A percentile compares a stretch with the other conserved stretches of the same genome.
phyloP scores from a whole-genome alignment of 2,888 invertebrate species.

The Drosophila neotestacea region DNA sequence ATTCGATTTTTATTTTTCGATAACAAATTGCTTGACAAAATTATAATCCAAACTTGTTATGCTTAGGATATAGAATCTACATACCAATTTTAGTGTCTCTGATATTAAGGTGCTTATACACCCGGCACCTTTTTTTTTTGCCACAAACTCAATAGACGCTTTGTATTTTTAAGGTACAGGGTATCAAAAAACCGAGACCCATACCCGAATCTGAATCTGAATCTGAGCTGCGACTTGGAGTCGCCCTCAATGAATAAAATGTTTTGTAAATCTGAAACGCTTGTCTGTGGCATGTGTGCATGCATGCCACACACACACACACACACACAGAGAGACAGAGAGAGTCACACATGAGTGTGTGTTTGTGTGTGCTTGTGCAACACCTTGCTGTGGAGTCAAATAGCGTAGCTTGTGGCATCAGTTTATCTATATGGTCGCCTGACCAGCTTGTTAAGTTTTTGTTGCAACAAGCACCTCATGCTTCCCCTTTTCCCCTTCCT shows the following conservation, averaged over 20 bases:
- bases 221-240: conserved; percentile 54
- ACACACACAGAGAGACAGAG: conserved; percentile 4
- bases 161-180: no score
- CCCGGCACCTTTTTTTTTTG: no score
- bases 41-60: no score
- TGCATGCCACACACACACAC: conserved; percentile 1
- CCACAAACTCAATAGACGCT: no score
- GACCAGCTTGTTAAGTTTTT: conserved; percentile 67
- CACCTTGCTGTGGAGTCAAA: conserved; percentile 66
- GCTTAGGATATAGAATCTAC: no score
- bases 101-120: no score
- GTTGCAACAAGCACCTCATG: not conserved
- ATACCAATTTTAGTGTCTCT: no score
- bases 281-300: conserved; percentile 49
- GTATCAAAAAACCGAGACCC: not conserved
- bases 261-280: conserved; percentile 78
- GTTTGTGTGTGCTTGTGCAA: conserved; percentile 37
- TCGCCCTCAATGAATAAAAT: conserved; percentile 70
- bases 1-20: no score
- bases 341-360: not conserved
- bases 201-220: conserved; percentile 35
- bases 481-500: not conserved
- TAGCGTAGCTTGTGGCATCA: conserved; percentile 66
- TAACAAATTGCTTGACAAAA: no score
- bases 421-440: conserved; percentile 68